Percentiles rank a stretch among this genome's conserved stretches.
phyloP scores from a whole-genome alignment of 2,888 invertebrate species.

The Gryllus longicercus region DNA sequence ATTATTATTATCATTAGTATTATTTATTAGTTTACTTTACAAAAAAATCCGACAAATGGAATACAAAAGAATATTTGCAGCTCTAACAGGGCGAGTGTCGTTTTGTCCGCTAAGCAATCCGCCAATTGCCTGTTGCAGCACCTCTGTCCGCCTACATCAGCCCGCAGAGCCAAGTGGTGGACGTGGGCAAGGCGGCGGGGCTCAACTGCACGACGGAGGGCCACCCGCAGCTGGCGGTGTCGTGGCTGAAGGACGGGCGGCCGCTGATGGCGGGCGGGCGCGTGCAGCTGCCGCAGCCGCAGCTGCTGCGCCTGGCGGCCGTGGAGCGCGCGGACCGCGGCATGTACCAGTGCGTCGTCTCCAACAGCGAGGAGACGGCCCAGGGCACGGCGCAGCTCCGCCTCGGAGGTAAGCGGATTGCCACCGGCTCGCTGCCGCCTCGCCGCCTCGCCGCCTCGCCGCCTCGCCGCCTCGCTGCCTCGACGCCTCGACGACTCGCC shows the following conservation, averaged over 20 bases:
- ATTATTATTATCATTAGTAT: too few relatives aligned
- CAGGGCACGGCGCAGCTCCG: constrained; percentile 41
- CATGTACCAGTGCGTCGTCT: constrained; percentile 41
- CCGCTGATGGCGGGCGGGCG: constrained; percentile 39
- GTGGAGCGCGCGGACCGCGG: constrained; percentile 42
- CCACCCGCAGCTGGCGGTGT: constrained; percentile 38
- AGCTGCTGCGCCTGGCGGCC: constrained; percentile 39
- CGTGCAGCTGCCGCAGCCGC: constrained; percentile 27
- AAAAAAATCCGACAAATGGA: too few relatives aligned
- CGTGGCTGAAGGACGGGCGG: constrained; percentile 41
- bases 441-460: too few relatives aligned
- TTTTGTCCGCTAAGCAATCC: background rate
- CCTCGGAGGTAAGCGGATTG: constrained; percentile 40
- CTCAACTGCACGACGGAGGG: constrained; percentile 47
- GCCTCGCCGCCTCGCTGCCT: too few relatives aligned
- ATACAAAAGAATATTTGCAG: too few relatives aligned
- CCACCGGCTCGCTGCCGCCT: background rate
- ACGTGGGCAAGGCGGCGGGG: constrained; percentile 46
- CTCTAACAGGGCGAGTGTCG: background rate
- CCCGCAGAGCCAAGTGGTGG: constrained; percentile 43
- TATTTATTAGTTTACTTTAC: too few relatives aligned
- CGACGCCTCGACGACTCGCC: too few relatives aligned
- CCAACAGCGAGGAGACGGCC: constrained; percentile 39
- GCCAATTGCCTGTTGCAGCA: constrained; percentile 41
- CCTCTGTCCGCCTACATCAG: constrained; percentile 39